Conservation (phyloP, 2,888 invertebrate genomes). For the Phyto melanocephala region DNA sequence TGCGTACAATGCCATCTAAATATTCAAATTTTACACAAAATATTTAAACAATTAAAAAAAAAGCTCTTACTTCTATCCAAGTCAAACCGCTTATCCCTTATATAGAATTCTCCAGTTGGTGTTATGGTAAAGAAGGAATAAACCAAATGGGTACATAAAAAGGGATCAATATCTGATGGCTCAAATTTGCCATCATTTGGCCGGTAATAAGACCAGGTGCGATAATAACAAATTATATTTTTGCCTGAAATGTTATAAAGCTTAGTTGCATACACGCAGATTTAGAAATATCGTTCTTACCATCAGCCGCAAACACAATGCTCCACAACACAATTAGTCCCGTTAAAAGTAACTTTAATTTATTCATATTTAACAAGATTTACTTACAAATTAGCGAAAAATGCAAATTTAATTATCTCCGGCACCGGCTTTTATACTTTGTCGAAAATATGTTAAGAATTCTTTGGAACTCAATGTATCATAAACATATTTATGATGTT, state of each 20-base stretch:
- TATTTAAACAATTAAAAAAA: too few relatives aligned
- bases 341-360: neutral
- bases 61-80: slow-evolving; percentile 32
- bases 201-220: slow-evolving; percentile 71
- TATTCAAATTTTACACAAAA: too few relatives aligned
- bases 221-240: slow-evolving; percentile 68
- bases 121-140: slow-evolving; percentile 71
- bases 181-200: slow-evolving; percentile 69
- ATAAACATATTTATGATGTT: too few relatives aligned
- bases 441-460: too few relatives aligned
- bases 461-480: too few relatives aligned
- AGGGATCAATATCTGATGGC: slow-evolving; percentile 67
- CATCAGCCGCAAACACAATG: neutral
- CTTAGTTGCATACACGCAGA: too few relatives aligned
- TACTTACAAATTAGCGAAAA: too few relatives aligned
- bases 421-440: too few relatives aligned
- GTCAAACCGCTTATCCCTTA: slow-evolving; percentile 65
- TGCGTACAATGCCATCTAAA: too few relatives aligned
- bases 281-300: neutral
- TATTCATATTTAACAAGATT: neutral
- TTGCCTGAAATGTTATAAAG: neutral
- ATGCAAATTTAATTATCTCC: too few relatives aligned
- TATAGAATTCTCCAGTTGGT: slow-evolving; percentile 66
- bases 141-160: slow-evolving; percentile 70
- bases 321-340: neutral